Base-by-base conservation (phyloP, 2,797 vertebrate species). In the Synanceia verrucosa region DNA sequence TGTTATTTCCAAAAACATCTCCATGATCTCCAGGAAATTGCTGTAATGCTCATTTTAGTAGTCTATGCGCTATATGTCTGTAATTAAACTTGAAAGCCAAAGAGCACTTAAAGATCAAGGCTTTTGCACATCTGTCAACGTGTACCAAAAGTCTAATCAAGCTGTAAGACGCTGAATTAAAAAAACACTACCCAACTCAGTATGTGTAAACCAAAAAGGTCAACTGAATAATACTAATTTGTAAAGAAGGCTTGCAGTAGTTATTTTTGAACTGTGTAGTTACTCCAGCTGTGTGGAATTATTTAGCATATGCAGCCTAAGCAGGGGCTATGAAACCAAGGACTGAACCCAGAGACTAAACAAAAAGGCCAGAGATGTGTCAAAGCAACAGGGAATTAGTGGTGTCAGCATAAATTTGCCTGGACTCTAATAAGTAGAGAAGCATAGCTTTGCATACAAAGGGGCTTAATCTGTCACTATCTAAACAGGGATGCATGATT, bases 21-120 rank as follows among this genome's bases (percentile, higher is more conserved):
- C 23, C 37, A 57, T 39, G 9, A 73, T 73, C 55, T 64, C 61
- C 50, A 61, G 65, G 81, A 80, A 79, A 88, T 60, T 70, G 57
- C 55, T 70, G 59, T 56, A 67, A 75, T 37, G 61, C 37, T 69
- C 59, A 82, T 66, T 51, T 46, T 33, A 58, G 60, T 48, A 46
- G 26, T 18, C 29, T 56, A 34, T 29, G 24, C 8, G 11, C 57
- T 14, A 41, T 64, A 79, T 81, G 56, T 47, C 65, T 62, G 48
- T 62, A 76, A 88, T 83, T 76, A 63, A 34, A 69, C 44, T 65
- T 66, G 29, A 58, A 65, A 81, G 86, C 74, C 29, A 86, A 63
- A 72, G 61, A 76, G 37, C 50, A 61, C 24, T 65, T 69, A 70
- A 71, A 85, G 75, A 82, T 80, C 67, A 69, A 60, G 39, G 63